Percentiles rank a stretch among this genome's conserved stretches.
Evolutionary conservation across 2,888 invertebrate species (phyloP).

Genomic region (Caenorhabditis drosophilae): DNA sequence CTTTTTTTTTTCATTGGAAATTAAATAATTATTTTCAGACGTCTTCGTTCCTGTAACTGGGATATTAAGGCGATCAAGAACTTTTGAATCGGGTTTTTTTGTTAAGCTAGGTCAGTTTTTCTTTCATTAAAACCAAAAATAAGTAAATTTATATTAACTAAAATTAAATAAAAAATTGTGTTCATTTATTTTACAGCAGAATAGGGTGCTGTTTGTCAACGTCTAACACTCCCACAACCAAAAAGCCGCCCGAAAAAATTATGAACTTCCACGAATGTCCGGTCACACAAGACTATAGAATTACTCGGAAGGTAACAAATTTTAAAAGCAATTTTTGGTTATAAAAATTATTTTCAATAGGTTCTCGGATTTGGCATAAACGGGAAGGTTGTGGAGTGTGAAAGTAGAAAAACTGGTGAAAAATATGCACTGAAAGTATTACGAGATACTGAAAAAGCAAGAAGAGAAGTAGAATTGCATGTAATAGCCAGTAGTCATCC

Average conservation of each 20-base stretch:
- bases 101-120: no score
- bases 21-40: no score
- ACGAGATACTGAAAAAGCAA: slow-evolving; percentile 87
- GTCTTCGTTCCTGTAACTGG: no score
- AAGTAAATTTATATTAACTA: no score
- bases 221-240: slow-evolving; percentile 1
- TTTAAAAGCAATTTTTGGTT: no score
- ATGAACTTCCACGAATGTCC: slow-evolving; percentile 53
- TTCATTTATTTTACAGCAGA: slow-evolving; percentile 33
- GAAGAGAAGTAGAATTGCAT: slow-evolving; percentile 90
- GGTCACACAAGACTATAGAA: slow-evolving; percentile 54
- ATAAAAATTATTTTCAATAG: no score
- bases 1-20: no score
- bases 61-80: no score
- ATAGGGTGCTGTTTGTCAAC: slow-evolving; percentile 34
- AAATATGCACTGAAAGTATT: slow-evolving; percentile 92
- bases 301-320: slow-evolving; percentile 49
- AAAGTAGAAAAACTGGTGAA: slow-evolving; percentile 78
- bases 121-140: no score
- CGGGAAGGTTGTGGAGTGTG: slow-evolving; percentile 96
- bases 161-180: no score
- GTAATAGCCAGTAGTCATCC: slow-evolving; percentile 88
- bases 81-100: no score
- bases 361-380: slow-evolving; percentile 96
- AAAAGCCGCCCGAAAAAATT: no score